phyloP scores from a whole-genome alignment of 2,888 invertebrate species.

The Caenorhabditis sp. region DNA sequence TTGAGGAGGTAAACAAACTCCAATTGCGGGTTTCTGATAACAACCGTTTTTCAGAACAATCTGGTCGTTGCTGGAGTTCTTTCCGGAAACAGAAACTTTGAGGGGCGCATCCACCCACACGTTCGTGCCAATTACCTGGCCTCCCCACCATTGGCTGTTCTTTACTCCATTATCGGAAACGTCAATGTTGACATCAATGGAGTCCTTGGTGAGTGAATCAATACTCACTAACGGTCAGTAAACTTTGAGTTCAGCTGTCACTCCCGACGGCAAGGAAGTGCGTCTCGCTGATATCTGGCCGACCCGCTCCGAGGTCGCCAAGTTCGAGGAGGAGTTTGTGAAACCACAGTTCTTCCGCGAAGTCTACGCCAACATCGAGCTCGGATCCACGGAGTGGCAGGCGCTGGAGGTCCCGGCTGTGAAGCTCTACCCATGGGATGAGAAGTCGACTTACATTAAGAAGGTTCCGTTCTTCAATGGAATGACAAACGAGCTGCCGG shows the following conservation, averaged over 20 bases:
- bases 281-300: conserved; percentile 97
- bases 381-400: conserved; percentile 91
- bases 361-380: conserved; percentile 80
- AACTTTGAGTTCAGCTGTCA: conserved; percentile 45
- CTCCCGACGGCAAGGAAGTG: conserved; percentile 66
- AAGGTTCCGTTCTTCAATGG: conserved; percentile 94
- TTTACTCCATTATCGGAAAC: conserved; percentile 95
- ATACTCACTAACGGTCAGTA: background rate
- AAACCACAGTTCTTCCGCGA: conserved; percentile 94
- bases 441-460: conserved; percentile 93
- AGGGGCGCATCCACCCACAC: conserved; percentile 96
- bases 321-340: conserved; percentile 89
- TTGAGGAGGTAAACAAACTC: conserved; percentile 90
- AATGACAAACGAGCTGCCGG: conserved; percentile 81
- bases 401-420: conserved; percentile 85
- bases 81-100: conserved; percentile 97
- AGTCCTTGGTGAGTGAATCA: conserved; percentile 48
- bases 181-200: conserved; percentile 93
- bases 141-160: conserved; percentile 95
- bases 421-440: conserved; percentile 92
- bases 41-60: conserved; percentile 84
- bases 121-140: conserved; percentile 96
- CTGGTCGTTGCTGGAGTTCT: conserved; percentile 95
- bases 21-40: no score
- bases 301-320: conserved; percentile 86